Evolutionary conservation across 2,797 vertebrate species (phyloP).

Genomic region (Cuniculus paca): DNA sequence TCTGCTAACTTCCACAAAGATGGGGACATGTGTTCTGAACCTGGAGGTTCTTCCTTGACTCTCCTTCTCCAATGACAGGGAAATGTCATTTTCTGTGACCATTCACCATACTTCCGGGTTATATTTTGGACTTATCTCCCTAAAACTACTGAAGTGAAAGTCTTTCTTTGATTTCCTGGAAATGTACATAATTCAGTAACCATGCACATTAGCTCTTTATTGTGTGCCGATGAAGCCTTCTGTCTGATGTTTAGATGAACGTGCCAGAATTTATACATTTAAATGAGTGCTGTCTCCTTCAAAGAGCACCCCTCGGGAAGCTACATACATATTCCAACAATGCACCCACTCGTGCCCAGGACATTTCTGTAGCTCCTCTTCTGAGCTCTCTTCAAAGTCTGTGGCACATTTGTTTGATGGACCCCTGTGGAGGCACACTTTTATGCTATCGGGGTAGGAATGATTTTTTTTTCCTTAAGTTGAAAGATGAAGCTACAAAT

Average conservation of each 20-base stretch:
- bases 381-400: constrained; percentile 53
- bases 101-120: neutral
- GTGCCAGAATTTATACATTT: constrained; percentile 69
- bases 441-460: neutral
- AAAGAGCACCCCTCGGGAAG: constrained; percentile 47
- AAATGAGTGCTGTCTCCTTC: constrained; percentile 63
- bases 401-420: neutral
- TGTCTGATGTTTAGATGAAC: constrained; percentile 58
- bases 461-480: constrained; percentile 2
- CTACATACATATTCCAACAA: constrained; percentile 11
- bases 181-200: constrained; percentile 24
- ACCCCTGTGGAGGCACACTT: neutral
- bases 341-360: neutral
- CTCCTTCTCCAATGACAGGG: neutral
- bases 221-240: neutral
- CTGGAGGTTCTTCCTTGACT: neutral
- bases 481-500: constrained; percentile 46
- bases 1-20: neutral
- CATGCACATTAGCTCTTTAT: neutral
- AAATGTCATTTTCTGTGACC: neutral
- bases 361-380: constrained; percentile 22
- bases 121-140: constrained; percentile 26
- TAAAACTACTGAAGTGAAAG: constrained; percentile 27
- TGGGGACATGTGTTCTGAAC: neutral
- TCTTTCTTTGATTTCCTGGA: constrained; percentile 59